Percentiles rank a stretch among this genome's conserved stretches.
These are phyloP conservation scores for Dolichoris vasculosae DNA, from an alignment of 1,140 invertebrate species.

Conservation along the genomic window DNA sequence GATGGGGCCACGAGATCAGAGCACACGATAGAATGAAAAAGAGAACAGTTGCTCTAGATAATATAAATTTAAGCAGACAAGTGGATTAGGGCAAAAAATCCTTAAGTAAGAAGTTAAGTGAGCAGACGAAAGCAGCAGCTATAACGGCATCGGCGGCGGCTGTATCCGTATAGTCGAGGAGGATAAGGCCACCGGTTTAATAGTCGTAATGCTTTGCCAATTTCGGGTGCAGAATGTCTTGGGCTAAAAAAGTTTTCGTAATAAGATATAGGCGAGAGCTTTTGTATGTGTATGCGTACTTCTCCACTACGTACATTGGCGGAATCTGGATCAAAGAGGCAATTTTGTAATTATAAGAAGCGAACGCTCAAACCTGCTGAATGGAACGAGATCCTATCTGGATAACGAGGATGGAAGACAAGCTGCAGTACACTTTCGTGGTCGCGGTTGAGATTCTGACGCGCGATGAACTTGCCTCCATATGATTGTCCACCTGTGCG, in stretches of 20 bases:
- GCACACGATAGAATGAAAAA: constrained; percentile 9
- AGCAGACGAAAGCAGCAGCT: constrained; percentile 15
- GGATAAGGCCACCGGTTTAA: constrained; percentile 2
- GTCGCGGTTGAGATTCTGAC: constrained; percentile 14
- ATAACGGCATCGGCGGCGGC: too few species aligned
- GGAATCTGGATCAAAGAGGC: constrained; percentile 59
- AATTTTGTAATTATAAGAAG: constrained; percentile 66
- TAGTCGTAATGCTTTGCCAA: constrained; percentile 34
- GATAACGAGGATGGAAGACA: neutral
- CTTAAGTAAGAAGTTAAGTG: constrained; percentile 49
- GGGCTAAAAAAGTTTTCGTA: constrained; percentile 7
- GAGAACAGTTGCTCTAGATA: constrained; percentile 37
- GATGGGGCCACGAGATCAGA: constrained; percentile 9
- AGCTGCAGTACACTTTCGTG: constrained; percentile 53
- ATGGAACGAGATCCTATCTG: constrained; percentile 65
- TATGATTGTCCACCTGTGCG: too few species aligned
- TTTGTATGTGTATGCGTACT: neutral
- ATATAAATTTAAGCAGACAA: constrained; percentile 53
- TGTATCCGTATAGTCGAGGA: neutral
- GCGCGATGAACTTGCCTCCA: neutral
- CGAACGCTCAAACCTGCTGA: constrained; percentile 56
- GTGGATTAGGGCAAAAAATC: constrained; percentile 51
- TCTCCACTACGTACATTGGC: neutral
- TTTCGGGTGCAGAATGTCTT: constrained; percentile 21
- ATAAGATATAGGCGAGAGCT: neutral